Evolutionary conservation across 2,113 vertebrate genomes (phyloP).

Genomic region (Spermophilus dauricus): DNA sequence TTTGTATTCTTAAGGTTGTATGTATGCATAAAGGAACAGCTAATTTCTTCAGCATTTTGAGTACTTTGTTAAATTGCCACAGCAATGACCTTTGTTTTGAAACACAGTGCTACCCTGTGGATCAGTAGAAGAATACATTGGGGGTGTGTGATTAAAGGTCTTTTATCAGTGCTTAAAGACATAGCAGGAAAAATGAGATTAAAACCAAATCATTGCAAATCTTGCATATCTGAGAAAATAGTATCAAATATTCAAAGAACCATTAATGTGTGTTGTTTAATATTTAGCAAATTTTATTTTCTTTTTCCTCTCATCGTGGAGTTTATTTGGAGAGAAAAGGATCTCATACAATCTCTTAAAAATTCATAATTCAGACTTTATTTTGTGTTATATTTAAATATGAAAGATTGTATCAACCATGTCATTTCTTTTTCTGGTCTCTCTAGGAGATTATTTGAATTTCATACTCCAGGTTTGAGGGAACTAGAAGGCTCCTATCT

Average conservation of each 20-base stretch:
- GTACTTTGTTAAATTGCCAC: constrained; percentile 83
- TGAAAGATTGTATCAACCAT: neutral
- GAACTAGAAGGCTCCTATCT: neutral
- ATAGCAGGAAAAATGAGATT: constrained; percentile 60
- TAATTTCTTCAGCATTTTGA: constrained; percentile 84
- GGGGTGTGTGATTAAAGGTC: neutral
- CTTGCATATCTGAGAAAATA: constrained; percentile 33
- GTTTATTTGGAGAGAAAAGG: constrained; percentile 21
- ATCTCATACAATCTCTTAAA: neutral
- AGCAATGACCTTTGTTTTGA: constrained; percentile 84
- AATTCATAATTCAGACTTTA: constrained; percentile 48
- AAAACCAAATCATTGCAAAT: neutral
- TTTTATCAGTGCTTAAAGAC: constrained; percentile 69
- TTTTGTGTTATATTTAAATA: neutral
- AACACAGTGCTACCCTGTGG: constrained; percentile 86
- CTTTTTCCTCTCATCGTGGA: neutral
- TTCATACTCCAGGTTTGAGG: constrained; percentile 28
- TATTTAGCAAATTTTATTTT: constrained; percentile 42
- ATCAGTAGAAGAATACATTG: constrained; percentile 85
- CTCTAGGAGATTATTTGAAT: constrained; percentile 4
- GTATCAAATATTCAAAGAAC: neutral
- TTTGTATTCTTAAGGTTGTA: constrained; percentile 78
- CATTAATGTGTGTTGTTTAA: neutral
- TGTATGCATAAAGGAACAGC: constrained; percentile 82
- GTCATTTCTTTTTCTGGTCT: constrained; percentile 21